phyloP scores from a whole-genome alignment of 2,113 vertebrate genomes.

The Oryzias javanicus region DNA sequence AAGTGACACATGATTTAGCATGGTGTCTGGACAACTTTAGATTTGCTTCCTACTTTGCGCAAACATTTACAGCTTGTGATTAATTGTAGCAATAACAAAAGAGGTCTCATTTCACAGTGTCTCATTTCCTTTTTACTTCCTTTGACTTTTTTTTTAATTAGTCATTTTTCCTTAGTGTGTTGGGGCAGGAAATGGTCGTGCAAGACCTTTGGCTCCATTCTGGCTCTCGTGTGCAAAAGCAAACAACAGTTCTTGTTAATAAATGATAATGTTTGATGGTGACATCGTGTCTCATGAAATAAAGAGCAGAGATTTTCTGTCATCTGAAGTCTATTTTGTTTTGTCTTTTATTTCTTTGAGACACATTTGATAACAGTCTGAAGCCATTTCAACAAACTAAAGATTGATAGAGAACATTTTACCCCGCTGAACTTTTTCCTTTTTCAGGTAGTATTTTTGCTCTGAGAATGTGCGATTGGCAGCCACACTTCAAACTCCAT shows the following conservation, averaged over 20 bases:
- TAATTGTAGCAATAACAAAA: slow-evolving; percentile 57
- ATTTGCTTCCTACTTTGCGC: slow-evolving; percentile 27
- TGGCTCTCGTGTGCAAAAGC: slow-evolving; percentile 62
- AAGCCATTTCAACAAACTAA: background rate
- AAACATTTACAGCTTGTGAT: slow-evolving; percentile 61
- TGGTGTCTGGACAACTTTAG: slow-evolving; percentile 23
- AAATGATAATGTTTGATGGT: slow-evolving; percentile 17
- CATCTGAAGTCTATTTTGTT: background rate
- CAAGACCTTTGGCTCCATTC: slow-evolving; percentile 59
- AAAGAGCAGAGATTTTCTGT: background rate
- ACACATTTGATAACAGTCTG: background rate
- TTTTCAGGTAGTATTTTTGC: background rate
- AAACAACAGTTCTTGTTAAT: slow-evolving; percentile 56
- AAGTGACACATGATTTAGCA: slow-evolving; percentile 29
- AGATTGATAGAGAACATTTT: background rate
- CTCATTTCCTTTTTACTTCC: slow-evolving; percentile 27
- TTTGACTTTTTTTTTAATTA: slow-evolving; percentile 28
- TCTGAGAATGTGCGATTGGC: background rate
- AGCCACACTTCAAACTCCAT: background rate
- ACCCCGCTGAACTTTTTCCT: background rate
- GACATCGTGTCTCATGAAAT: slow-evolving; percentile 11
- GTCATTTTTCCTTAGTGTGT: slow-evolving; percentile 27
- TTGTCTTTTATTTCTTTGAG: background rate
- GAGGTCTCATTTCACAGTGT: slow-evolving; percentile 42
- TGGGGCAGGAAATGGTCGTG: slow-evolving; percentile 64